Base-by-base conservation (phyloP, 2,888 invertebrate genomes). In the Octodonta nipae region DNA sequence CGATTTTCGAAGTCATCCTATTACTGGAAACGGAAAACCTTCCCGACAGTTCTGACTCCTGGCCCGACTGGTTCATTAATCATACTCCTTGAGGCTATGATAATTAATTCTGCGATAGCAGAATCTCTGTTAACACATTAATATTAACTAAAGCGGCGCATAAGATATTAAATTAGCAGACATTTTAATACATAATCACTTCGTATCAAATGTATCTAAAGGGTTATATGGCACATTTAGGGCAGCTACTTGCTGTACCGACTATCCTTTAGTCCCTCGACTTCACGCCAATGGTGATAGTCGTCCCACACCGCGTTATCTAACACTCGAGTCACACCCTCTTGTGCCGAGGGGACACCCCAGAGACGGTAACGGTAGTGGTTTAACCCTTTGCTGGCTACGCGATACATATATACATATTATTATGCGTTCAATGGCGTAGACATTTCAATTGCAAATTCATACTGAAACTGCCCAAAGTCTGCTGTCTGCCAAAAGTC, bases 131-230 rank as follows among this genome's bases (percentile, higher is more conserved):
- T 22, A 22, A 22, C 22, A 22, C 22, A 22, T 22, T 22, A 22
- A 22, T 22, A 22, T 22, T 22, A 22, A 22, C 10, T 22, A 22
- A 22, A 11, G 22, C 22, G 22, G n/a, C 22, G 11, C 22, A 22
- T 22, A 22, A 41, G 37, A 40, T 41, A 49, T 47, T 49, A 52
- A 48, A 53, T 49, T 50, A 54, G 43, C 39, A 39, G 52, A 50
- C 57, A 55, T 56, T 56, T 56, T 56, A 56, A 53, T 55, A 54
- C 50, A 52, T 58, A 57, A 58, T 56, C 55, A 51, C 54, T 56
- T 51, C 54, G 50, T 57, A 58, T 58, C 57, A 50, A 49, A 48
- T 49, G 47, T 49, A 53, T 55, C 52, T 54, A 26, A 22, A 22
- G 22, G 22, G 22, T 22, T 22, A 22, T n/a, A n/a, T 11, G 22